A percentile compares a stretch with the other conserved stretches of the same genome.
These are phyloP conservation scores for Erebia epiphron DNA, from an alignment of 2,888 invertebrate species.

Conservation along the genomic window DNA sequence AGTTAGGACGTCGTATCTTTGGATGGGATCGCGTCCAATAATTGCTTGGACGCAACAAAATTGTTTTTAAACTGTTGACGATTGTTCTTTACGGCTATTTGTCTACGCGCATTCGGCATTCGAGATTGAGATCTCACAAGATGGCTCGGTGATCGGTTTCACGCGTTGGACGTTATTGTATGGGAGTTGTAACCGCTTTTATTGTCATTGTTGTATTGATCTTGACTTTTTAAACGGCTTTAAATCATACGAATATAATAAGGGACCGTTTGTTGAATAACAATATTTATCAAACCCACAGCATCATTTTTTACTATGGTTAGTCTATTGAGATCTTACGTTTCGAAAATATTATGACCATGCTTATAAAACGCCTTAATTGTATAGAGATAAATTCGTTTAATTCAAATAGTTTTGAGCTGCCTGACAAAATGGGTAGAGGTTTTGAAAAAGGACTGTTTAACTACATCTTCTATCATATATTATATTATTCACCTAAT, in stretches of 20 bases:
- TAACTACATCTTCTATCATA: too few relatives aligned
- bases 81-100: conserved; percentile 79
- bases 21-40: conserved; percentile 72
- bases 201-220: conserved; percentile 22
- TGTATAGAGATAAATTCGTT: too few relatives aligned
- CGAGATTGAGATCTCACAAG: conserved; percentile 63
- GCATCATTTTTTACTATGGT: neutral
- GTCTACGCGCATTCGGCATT: conserved; percentile 71
- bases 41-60: conserved; percentile 77
- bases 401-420: too few relatives aligned
- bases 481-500: too few relatives aligned
- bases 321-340: neutral
- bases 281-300: conserved; percentile 3
- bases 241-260: neutral
- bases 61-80: conserved; percentile 78
- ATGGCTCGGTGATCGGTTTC: conserved; percentile 61
- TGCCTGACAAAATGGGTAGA: too few relatives aligned
- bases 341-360: too few relatives aligned
- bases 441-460: too few relatives aligned
- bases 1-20: conserved; percentile 67
- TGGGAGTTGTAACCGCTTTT: conserved; percentile 27
- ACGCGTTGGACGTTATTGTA: conserved; percentile 54
- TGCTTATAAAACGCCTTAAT: too few relatives aligned
- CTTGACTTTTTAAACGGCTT: conserved; percentile 15
- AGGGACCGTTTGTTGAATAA: conserved; percentile 1